These are phyloP conservation scores for Megamerina dolium DNA, from an alignment of 2,888 invertebrate genomes.

Conservation along the genomic window DNA sequence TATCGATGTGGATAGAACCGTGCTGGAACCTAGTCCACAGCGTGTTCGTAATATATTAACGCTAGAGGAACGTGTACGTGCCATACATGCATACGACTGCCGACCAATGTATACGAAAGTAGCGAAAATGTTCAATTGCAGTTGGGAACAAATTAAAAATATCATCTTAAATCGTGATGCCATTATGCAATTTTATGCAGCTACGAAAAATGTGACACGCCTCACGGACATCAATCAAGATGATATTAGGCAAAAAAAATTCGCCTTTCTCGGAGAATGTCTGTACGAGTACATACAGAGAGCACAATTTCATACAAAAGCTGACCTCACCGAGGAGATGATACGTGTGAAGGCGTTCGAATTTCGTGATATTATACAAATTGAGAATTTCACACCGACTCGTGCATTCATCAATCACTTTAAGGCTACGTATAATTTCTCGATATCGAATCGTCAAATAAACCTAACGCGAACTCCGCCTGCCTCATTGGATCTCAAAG, in stretches of 20 bases:
- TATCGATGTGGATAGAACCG: constrained; percentile 17
- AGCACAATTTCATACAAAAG: constrained; percentile 34
- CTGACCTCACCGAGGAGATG: constrained; percentile 35
- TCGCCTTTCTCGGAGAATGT: constrained; percentile 40
- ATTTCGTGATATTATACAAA: constrained; percentile 32
- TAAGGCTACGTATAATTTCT: constrained; percentile 36
- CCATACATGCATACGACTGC: constrained; percentile 40
- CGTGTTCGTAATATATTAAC: constrained; percentile 38
- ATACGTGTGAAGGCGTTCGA: constrained; percentile 35
- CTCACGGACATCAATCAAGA: constrained; percentile 24
- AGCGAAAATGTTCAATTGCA: constrained; percentile 43
- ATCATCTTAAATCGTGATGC: constrained; percentile 37
- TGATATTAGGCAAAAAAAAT: constrained; percentile 33
- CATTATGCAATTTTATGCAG: constrained; percentile 40
- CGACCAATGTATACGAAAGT: constrained; percentile 44
- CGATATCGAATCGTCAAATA: constrained; percentile 37
- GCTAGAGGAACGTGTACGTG: constrained; percentile 41
- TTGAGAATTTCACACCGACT: constrained; percentile 34
- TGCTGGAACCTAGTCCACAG: constrained; percentile 21
- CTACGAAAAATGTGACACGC: constrained; percentile 23
- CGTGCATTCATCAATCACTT: constrained; percentile 41
- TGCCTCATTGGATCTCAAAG: constrained; percentile 33
- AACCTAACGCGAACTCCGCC: constrained; percentile 32
- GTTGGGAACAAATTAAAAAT: constrained; percentile 45
- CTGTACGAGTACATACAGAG: constrained; percentile 42